Evolutionary conservation across 2,888 invertebrate species (phyloP).

Genomic region (Blera fallax): DNA sequence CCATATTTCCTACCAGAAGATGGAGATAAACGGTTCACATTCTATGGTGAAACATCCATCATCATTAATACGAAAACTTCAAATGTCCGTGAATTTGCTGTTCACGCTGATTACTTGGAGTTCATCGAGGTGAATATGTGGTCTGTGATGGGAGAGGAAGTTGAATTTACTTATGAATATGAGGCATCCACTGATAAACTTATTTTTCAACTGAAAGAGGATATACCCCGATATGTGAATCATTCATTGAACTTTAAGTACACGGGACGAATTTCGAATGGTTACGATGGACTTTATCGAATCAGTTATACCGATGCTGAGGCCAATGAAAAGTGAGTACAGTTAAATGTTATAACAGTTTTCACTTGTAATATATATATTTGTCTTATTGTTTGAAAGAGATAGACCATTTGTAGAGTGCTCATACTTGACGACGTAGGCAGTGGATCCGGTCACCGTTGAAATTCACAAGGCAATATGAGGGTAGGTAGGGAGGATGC

Average conservation of each 20-base stretch:
- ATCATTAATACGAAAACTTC: constrained; percentile 81
- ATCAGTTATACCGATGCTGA: constrained; percentile 75
- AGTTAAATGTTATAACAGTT: neutral
- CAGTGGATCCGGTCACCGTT: no score
- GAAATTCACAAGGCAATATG: no score
- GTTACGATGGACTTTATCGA: constrained; percentile 76
- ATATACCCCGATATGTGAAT: constrained; percentile 77
- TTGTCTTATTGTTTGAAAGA: no score
- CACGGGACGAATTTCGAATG: constrained; percentile 82
- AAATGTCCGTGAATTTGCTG: constrained; percentile 81
- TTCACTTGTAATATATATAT: no score
- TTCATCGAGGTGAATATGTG: constrained; percentile 63
- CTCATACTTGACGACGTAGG: no score
- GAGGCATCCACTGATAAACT: constrained; percentile 80
- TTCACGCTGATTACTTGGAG: constrained; percentile 80
- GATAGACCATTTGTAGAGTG: no score
- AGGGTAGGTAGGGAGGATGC: no score
- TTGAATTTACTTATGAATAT: constrained; percentile 69
- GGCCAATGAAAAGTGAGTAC: constrained; percentile 73
- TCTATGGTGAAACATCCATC: constrained; percentile 80
- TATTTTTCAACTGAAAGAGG: constrained; percentile 79
- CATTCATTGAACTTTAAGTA: constrained; percentile 82
- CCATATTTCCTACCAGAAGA: constrained; percentile 80
- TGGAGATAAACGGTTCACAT: constrained; percentile 74
- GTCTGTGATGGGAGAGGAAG: constrained; percentile 27